Evolutionary conservation across 2,888 invertebrate species (phyloP), one percentile per base, ranked within the genome.

Genomic region (Mechanitis mazaeus): DNA sequence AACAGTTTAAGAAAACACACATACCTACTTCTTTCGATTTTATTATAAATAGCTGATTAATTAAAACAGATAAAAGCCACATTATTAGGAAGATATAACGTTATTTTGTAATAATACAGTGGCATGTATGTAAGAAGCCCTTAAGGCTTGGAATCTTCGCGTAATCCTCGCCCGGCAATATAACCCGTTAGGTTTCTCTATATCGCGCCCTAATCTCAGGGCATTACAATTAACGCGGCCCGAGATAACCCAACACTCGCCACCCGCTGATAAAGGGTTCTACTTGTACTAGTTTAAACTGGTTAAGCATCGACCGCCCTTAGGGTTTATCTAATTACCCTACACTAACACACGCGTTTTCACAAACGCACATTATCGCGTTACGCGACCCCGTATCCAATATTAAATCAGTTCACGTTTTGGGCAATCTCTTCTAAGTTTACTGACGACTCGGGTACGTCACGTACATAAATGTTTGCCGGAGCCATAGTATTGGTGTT

Each of bases 201-300:
- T 84, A 85, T 85, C 82, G 81, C 78, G 76, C 71, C 78, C 77
- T 86, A 89, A 90, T 90, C 90, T 88, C 75, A 74, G 76, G 77
- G 87, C 84, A 88, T 89, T 87, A 90, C 90, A 89, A 90, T 90
- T 89, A 90, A 88, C 90, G 89, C 85, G 76, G 81, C 81, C 83
- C 80, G 72, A 85, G 88, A 88, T 89, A 88, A 89, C 88, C 89
- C 89, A 78, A 74, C 84, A 84, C 82, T 88, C 88, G 87, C 87
- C 86, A 85, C 86, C 88, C 88, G 83, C 84, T 84, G 87, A 85
- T 85, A 85, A 81, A 86, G 86, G 87, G 85, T 87, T 80, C 74
- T 74, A 75, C 77, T 76, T 77, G 79, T 77, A 81, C 84, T 81
- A 83, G 87, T 85, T 85, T 88, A 85, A 88, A 89, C 87, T 82